Conservation (phyloP, 1,140 invertebrate species). For the Drosophila santomea region DNA sequence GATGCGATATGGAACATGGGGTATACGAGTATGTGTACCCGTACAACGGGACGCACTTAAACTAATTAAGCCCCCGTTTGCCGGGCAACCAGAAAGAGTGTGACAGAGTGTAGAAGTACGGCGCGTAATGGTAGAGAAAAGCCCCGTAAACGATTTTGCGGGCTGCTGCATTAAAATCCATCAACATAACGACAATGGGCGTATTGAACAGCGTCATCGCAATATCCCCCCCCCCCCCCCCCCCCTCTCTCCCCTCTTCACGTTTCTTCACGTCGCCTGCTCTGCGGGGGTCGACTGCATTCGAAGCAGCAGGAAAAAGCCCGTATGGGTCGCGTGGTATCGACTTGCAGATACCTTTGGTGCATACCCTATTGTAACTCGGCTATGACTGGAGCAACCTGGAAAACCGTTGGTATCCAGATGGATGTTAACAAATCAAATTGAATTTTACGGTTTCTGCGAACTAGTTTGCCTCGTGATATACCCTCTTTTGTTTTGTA, state of each 20-base stretch:
- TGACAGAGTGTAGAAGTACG: not conserved
- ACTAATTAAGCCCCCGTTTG: constrained; percentile 44
- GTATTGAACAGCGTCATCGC: constrained; percentile 16
- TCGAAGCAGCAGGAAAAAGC: not conserved
- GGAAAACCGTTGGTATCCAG: not conserved
- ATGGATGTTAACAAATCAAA: not conserved
- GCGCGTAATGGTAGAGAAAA: constrained; percentile 28
- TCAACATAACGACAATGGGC: constrained; percentile 24
- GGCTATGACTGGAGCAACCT: not conserved
- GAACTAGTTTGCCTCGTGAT: not conserved
- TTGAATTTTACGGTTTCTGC: not conserved
- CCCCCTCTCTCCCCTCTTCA: not conserved
- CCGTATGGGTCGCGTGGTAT: too few species aligned
- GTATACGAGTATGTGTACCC: constrained; percentile 1
- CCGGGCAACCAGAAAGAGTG: constrained; percentile 30
- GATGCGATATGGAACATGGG: too few species aligned
- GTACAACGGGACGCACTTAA: constrained; percentile 39
- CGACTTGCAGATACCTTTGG: not conserved
- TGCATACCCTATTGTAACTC: not conserved
- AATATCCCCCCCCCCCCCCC: not conserved
- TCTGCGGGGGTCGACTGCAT: constrained; percentile 37
- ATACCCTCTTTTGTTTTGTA: not conserved
- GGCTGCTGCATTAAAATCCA: constrained; percentile 42
- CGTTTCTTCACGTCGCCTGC: not conserved
- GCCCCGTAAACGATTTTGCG: constrained; percentile 36